Percentiles rank a stretch among this genome's conserved stretches.
These are phyloP conservation scores for Laupala kohalensis DNA, from an alignment of 1,140 invertebrate species.

Conservation along the genomic window DNA sequence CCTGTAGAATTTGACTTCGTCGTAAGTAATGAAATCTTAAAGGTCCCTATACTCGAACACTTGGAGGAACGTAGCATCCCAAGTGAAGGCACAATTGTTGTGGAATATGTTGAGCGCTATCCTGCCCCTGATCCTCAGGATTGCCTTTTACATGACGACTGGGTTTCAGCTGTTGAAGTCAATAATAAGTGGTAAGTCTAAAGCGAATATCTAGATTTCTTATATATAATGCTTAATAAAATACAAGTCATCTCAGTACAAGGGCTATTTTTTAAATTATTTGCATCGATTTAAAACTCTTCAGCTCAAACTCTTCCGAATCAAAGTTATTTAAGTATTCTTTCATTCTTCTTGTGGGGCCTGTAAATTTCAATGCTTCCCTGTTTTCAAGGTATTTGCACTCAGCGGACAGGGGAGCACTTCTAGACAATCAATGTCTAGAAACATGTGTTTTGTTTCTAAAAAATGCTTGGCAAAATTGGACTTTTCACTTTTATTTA, in stretches of 20 bases:
- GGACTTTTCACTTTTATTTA: too few species aligned
- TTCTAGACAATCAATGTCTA: too few species aligned
- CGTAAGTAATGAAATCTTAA: constrained; percentile 64
- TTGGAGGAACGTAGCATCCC: constrained; percentile 51
- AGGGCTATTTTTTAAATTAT: too few species aligned
- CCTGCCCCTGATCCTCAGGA: constrained; percentile 82
- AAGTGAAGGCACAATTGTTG: constrained; percentile 62
- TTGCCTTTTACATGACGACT: constrained; percentile 87
- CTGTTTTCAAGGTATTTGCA: too few species aligned
- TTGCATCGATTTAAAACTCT: too few species aligned
- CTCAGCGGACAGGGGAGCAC: too few species aligned
- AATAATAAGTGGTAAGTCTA: constrained; percentile 17
- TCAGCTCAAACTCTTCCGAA: too few species aligned
- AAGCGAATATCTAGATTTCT: neutral
- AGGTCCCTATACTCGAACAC: constrained; percentile 51
- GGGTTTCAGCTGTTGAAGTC: constrained; percentile 76
- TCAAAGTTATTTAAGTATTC: neutral
- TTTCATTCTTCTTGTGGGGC: too few species aligned
- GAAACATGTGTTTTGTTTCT: too few species aligned
- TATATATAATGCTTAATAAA: neutral
- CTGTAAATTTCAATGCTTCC: too few species aligned
- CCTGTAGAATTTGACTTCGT: constrained; percentile 78
- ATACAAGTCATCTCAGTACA: too few species aligned
- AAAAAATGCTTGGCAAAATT: too few species aligned
- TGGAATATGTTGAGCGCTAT: constrained; percentile 81